Evolutionary conservation across 2,113 vertebrate genomes (phyloP).

Genomic region (Ptyas mucosa): DNA sequence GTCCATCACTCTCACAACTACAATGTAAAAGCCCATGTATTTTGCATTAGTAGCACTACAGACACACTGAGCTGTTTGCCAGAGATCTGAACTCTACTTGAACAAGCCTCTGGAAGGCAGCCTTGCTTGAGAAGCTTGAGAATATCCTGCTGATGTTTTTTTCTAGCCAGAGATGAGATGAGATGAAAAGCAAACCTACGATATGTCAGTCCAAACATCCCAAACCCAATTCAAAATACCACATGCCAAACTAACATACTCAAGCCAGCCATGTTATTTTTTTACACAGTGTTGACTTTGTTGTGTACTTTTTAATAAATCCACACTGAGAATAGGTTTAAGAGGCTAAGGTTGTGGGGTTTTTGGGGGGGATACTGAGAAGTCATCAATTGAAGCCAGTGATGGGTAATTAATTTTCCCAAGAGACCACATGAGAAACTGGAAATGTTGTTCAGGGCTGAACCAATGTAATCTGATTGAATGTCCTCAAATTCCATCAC

Average conservation of each 20-base stretch:
- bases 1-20: conserved; percentile 10
- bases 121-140: conserved; percentile 12
- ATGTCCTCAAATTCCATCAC: not conserved
- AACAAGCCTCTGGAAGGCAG: not conserved
- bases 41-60: conserved; percentile 17
- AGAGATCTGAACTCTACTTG: conserved; percentile 6
- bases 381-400: not conserved
- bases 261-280: not conserved
- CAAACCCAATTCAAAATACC: not conserved
- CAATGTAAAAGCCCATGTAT: conserved; percentile 22
- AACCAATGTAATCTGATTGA: not conserved
- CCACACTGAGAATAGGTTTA: not conserved
- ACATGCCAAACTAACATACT: not conserved
- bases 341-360: not conserved
- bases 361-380: not conserved
- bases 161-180: conserved; percentile 1
- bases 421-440: no score
- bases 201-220: not conserved
- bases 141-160: conserved; percentile 14
- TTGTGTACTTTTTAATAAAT: not conserved
- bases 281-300: not conserved
- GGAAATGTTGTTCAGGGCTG: no score
- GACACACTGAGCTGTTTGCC: not conserved
- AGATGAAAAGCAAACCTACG: conserved; percentile 22
- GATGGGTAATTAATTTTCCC: not conserved